Evolutionary conservation across 30 jellyfish, hydroid and myxozoan genomes (phyloP), one percentile per base, ranked within the genome.

Genomic region (Turritopsis rubra): DNA sequence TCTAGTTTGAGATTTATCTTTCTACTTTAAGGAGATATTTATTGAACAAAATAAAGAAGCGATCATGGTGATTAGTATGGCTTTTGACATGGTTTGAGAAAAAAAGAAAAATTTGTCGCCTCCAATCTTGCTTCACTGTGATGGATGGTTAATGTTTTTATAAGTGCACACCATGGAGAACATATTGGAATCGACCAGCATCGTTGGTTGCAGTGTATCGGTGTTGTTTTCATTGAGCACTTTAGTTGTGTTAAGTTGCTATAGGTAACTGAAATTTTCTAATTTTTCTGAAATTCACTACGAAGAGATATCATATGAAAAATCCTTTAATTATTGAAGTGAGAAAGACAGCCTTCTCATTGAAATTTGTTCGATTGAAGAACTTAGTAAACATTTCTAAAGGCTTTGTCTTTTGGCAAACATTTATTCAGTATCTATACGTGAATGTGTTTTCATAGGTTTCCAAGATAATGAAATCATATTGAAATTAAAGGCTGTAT

Each of bases 201-300:
- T 89, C 54, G 88, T 89, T 72, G 96, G 96, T 27, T 89, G 96
- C 88, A 89, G 96, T 65, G 85, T 89, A 16, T 89, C 96, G 28
- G 85, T 89, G 54, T 21, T 89, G 87, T 89, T 89, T 53, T 84
- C 89, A 21, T 29, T 89, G 89, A 75, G 90, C 24, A 91, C 96
- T 18, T 92, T 89, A n/a, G 83, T 89, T 0, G 96, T 89, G 16
- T 71, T 89, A 21, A 83, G 90, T 13, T 89, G 93, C 76, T 89
- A 75, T 83, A 89, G 96, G 96, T 89, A 68, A 76, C 75, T 7
- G 17, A 19, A 68, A 68, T 7, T 9, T n/a, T 68, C 19, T 3
- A 7, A 5, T 41, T 41, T 13, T 41, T 41, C 60, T 3, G 60
- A 3, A 3, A 41, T 41, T 41, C 9, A 13, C 60, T 41, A n/a